Evolutionary conservation across 2,113 vertebrate species (phyloP), one percentile per base, ranked within the genome.

Genomic region (Brienomyrus brachyistius): DNA sequence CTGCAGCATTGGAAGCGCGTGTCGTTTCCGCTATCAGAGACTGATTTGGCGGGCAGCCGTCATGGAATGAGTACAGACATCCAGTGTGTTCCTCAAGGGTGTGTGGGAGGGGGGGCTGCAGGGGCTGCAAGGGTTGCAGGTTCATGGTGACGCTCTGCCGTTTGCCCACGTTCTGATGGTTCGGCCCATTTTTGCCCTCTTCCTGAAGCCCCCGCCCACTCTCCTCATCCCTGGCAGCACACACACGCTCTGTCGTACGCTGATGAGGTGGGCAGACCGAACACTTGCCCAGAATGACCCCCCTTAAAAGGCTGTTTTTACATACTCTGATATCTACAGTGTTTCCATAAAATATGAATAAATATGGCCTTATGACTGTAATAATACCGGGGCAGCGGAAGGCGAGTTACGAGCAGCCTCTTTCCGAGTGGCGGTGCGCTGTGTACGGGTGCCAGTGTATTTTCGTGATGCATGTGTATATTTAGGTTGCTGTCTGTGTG

Each of bases 41-140:
- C 90, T 90, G 89, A 91, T 90, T 92, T 91, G 91, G 89, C 89
- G 50, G 91, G 80, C 89, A 89, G 45, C 10, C 9, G 9, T 40
- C 59, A 45, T 15, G 5, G 5, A 62, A 89, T 90, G 45, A 48
- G 59, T 56, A 51, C 80, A 82, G 84, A 11, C 86, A 62, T 59
- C 50, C n/a, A 31, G 51, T 66, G 59, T 7, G n/a, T 62, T 88
- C n/a, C 70, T 89, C 84, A 77, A 59, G 86, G 83, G 62, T 17
- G 50, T 5, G 5, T 9, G 54, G 23, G 62, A 10, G 89, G 43
- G 54, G n/a, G 52, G 15, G 90, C 54, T 77, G 40, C 52, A 23
- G 62, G 83, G 47, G 89, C 43, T 51, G 43, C 52, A 40, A 48
- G 83, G 47, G 89, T n/a, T 51, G 43, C 47, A 52, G 43, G 84